Evolutionary conservation across 1,140 invertebrate species (phyloP), one percentile per base, ranked within the genome.

Genomic region (Aphaenogaster rudis): DNA sequence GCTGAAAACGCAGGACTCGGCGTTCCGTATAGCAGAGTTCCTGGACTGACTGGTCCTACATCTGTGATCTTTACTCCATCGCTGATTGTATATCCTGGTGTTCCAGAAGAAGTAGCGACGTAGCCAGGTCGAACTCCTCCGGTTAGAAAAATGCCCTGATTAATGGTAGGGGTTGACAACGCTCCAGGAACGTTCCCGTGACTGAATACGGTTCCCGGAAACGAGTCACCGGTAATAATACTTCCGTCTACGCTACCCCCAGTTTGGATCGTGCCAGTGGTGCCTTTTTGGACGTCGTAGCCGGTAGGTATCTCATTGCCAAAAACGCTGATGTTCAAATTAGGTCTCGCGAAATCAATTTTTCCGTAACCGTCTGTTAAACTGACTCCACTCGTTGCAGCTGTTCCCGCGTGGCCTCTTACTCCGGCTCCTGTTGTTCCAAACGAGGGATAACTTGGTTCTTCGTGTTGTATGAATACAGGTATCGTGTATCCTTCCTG

Each of bases 41-140:
- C 86, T 33, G 63, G 69, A 54, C 79, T 61, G 5, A 8, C 33
- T 21, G 90, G 81, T 72, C 61, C 82, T 13, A 61, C 2, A 9
- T 91, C 86, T 5, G 88, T 45, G 0, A 87, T 91, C 39, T 92
- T 92, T 15, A 91, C 39, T 74, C 92, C 93, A 17, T 87, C 78
- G 6, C 42, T 91, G 1, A 90, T 61, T 6, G 87, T 88, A 52
- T 93, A 94, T 45, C 93, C 92, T 13, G 91, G 87, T 11, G 91
- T 79, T 28, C 90, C 91, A 11, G 90, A 52, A 33, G 88, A 67
- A 57, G 88, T 87, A 52, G 89, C 67, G 0, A 88, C 42, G 11
- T 91, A 93, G 11, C 88, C 92, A 50, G 93, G 92, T 36, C 74
- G 72, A 15, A 8, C 39, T 8, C 39, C n/a, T 59, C 88, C 88